These are phyloP conservation scores for human DNA, from an alignment of 2,113 vertebrate genomes.

Conservation along the genomic window GRCh38 chr5:87901501-87902000, in stretches of 20 bases:
- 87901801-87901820: not conserved
- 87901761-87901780: not conserved
- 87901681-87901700: not conserved
- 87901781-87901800: not conserved
- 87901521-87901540: constrained; percentile 33
- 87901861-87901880: not conserved
- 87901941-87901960: not conserved
- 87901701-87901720: not conserved
- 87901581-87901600: not conserved
- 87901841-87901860: not conserved
- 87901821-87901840: not conserved
- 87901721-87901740: not conserved
- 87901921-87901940: not conserved
- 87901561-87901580: not conserved
- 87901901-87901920: not conserved
- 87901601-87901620: not conserved
- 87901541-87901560: not conserved
- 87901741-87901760: not conserved
- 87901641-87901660: not conserved
- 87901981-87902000: not conserved
- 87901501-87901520: not conserved
- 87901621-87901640: not conserved
- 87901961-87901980: not conserved
- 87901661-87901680: not conserved
- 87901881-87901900: not conserved